These are phyloP conservation scores for Acronicta aceris DNA, from an alignment of 2,888 invertebrate genomes.

Conservation along the genomic window DNA sequence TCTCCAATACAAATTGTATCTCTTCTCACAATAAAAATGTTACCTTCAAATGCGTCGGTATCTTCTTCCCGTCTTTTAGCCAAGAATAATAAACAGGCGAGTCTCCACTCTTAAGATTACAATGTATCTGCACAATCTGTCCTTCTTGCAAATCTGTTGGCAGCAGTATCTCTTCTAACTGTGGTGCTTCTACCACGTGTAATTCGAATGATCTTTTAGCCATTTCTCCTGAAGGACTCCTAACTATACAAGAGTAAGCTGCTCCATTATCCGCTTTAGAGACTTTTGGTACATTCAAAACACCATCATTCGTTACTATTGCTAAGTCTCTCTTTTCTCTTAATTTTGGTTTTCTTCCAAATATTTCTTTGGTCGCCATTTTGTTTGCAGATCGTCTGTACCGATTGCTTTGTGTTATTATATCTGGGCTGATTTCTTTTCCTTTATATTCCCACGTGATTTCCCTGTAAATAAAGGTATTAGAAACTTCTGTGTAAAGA, in stretches of 20 bases:
- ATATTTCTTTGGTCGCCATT: constrained; percentile 81
- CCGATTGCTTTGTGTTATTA: constrained; percentile 69
- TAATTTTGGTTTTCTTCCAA: constrained; percentile 85
- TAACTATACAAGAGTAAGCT: constrained; percentile 93
- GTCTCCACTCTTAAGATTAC: constrained; percentile 93
- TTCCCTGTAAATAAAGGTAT: constrained; percentile 72
- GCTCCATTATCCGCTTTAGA: constrained; percentile 92
- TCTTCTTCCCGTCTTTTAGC: constrained; percentile 91
- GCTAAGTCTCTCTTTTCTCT: constrained; percentile 77
- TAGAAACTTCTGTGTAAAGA: constrained; percentile 15
- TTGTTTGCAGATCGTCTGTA: constrained; percentile 76
- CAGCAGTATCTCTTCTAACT: constrained; percentile 94
- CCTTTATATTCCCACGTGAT: constrained; percentile 87
- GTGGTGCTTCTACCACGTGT: constrained; percentile 92
- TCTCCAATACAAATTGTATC: too few relatives aligned
- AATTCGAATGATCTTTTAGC: constrained; percentile 92
- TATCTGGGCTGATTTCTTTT: constrained; percentile 78
- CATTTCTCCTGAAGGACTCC: constrained; percentile 93
- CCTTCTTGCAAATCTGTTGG: constrained; percentile 95
- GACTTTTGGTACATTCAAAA: constrained; percentile 90
- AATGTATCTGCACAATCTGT: constrained; percentile 95
- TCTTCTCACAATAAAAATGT: too few relatives aligned
- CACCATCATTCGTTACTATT: constrained; percentile 81
- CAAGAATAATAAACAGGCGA: constrained; percentile 92
- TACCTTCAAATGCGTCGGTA: constrained; percentile 91